Evolutionary conservation across 2,797 vertebrate species (phyloP), one percentile per base, ranked within the genome.

Genomic region (Hippoglossus hippoglossus): DNA sequence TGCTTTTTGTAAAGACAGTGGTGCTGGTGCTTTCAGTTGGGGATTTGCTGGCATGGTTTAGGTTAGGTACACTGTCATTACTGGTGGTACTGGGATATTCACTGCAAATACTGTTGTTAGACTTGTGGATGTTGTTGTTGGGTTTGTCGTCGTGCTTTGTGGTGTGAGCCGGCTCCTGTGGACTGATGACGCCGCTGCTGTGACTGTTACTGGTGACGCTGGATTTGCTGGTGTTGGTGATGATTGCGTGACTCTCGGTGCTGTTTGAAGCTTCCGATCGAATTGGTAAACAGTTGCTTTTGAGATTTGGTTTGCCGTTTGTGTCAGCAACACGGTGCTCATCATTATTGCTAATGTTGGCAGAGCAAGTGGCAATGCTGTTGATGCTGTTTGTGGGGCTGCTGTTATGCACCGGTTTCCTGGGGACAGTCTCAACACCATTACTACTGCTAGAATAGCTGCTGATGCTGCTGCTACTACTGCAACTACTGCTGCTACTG

Each of bases 1-100:
- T 74, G 83, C 87, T 90, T 88, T 89, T 91, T 71, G 91, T 89
- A 80, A 93, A 91, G 87, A 91, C 84, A 82, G 83, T 90, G 75
- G 82, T 91, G 91, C 91, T 92, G 90, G 91, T 90, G 91, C 81
- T 91, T 83, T 91, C 76, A 44, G 77, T 80, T 73, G 80, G 90
- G 79, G 91, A 79, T 86, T 86, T 92, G 93, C 93, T 94, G 93
- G 93, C 89, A 67, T 92, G 87, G 65, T 91, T 93, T 78, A 89
- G 84, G 81, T 80, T 86, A 4, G 87, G 84, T 84, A 71, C 76
- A 68, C 84, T 85, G 87, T 91, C 90, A 67, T 85, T 92, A 83
- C 88, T 91, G 72, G 86, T 83, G 73, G 82, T 82, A 75, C 61
- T 88, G 63, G 86, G 82, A 69, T 81, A 77, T 75, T 92, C 92